Percentiles rank a stretch among this genome's conserved stretches.
Conservation (phyloP, 2,888 invertebrate genomes). For the Mechanitis messenoides region DNA sequence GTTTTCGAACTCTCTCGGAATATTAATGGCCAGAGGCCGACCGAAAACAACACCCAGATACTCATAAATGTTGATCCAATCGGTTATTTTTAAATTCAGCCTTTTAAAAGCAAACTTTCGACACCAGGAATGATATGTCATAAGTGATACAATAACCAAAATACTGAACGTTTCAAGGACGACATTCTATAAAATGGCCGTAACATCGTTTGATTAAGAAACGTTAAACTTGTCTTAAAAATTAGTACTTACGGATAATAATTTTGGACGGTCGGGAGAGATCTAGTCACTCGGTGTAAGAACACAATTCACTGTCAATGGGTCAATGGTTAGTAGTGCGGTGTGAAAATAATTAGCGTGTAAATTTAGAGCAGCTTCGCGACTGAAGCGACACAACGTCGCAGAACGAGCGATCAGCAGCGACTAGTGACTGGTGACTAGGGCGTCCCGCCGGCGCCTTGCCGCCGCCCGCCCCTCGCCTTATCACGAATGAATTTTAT, state of each 20-base stretch:
- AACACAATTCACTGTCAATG: constrained; percentile 65
- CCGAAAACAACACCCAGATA: constrained; percentile 28
- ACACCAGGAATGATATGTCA: constrained; percentile 38
- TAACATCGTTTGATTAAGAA: constrained; percentile 56
- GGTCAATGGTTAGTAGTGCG: constrained; percentile 47
- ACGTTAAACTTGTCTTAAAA: constrained; percentile 41
- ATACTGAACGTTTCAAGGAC: constrained; percentile 61
- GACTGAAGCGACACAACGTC: constrained; percentile 49
- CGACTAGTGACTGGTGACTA: constrained; percentile 62
- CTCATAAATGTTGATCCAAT: constrained; percentile 42
- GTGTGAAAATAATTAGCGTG: constrained; percentile 55
- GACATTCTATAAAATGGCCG: constrained; percentile 68
- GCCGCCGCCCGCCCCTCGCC: constrained; percentile 62
- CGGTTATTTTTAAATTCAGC: constrained; percentile 37
- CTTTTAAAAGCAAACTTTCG: constrained; percentile 32
- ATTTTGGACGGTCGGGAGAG: constrained; percentile 25
- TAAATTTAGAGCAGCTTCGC: constrained; percentile 57
- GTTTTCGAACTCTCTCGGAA: constrained; percentile 49
- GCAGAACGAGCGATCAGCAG: constrained; percentile 53
- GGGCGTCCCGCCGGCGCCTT: constrained; percentile 67
- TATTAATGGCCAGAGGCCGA: constrained; percentile 44
- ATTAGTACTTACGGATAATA: constrained; percentile 46
- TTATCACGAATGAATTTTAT: constrained; percentile 74
- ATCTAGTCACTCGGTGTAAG: constrained; percentile 44
- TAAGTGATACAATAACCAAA: constrained; percentile 59